phyloP scores from a whole-genome alignment of 1,140 invertebrate species.

The Epicauta chinensis region DNA sequence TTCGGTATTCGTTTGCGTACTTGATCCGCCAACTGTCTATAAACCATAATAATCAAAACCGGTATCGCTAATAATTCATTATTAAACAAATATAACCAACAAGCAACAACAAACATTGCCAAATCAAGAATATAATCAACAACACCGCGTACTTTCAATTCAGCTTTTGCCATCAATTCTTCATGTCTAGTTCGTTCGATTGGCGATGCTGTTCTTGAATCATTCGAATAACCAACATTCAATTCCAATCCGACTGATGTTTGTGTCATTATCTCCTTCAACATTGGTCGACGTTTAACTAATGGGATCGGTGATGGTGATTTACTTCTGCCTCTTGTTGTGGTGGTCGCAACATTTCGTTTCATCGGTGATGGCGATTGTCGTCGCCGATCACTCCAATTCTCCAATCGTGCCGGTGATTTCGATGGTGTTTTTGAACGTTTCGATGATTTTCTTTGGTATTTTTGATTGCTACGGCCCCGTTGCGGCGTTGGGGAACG shows the following conservation, averaged over 20 bases:
- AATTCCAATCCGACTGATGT: slow-evolving; percentile 32
- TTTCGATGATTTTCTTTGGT: slow-evolving; percentile 10
- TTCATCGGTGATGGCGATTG: slow-evolving; percentile 24
- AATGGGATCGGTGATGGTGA: slow-evolving; percentile 12
- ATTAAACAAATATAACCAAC: slow-evolving; percentile 72
- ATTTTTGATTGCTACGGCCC: neutral
- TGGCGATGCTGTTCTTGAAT: slow-evolving; percentile 9
- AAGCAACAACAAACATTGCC: slow-evolving; percentile 62
- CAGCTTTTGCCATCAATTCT: slow-evolving; percentile 42
- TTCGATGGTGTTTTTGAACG: slow-evolving; percentile 23
- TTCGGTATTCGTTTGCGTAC: slow-evolving; percentile 44
- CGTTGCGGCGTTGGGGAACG: slow-evolving; percentile 2
- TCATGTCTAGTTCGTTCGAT: slow-evolving; percentile 17
- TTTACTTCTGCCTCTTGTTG: neutral
- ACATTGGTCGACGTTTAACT: slow-evolving; percentile 22
- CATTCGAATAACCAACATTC: slow-evolving; percentile 7
- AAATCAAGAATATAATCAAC: slow-evolving; percentile 64
- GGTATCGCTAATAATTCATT: slow-evolving; percentile 69
- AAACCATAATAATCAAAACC: slow-evolving; percentile 66
- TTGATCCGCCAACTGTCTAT: slow-evolving; percentile 63
- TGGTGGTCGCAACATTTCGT: neutral
- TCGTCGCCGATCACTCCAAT: slow-evolving; percentile 14
- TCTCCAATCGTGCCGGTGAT: slow-evolving; percentile 15
- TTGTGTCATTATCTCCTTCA: slow-evolving; percentile 40
- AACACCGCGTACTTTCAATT: slow-evolving; percentile 56